Evolutionary conservation across 1,140 invertebrate species (phyloP), one percentile per base, ranked within the genome.

Genomic region (Mercenaria mercenaria): DNA sequence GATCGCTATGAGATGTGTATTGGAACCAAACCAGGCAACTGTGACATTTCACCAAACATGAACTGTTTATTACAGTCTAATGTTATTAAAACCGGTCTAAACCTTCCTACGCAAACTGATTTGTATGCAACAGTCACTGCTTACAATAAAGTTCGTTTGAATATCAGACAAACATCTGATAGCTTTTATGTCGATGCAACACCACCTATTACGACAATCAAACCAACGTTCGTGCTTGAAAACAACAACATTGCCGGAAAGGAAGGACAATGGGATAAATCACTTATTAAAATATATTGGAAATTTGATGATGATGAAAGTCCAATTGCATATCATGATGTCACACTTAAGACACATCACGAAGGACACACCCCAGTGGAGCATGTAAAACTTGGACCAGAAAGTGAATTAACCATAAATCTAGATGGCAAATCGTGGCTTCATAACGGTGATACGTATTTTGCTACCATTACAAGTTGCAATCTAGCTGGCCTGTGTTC

Each of bases 401-500:
- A 90, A 50, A 89, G 74, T 6, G 4, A 77, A 18, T 50, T 80
- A 32, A 47, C 59, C n/a, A 23, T 90, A 32, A 26, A 52, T 11
- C 67, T 91, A 23, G 37, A n/a, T 37, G 32, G 77, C 34, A 39
- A 61, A 61, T 26, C 90, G 4, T 72, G 86, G 43, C 72, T 93
- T 2, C 29, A 61, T 61, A 61, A 86, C 67, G 93, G 93, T 15
- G 91, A 92, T 56, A 41, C 26, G 3, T 93, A 94, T 77, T 80
- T 56, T 61, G 67, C 80, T 6, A 41, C 39, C 15, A 90, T 94
- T 13, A 91, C 92, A 0, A 90, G 89, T 15, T 94, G 93, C 69
- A 94, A 94, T 61, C 90, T 80, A 29, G 93, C 92, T 11, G 86
- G 69, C 29, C 81, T 92, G 8, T 94, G 93, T 88, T 37, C 76